phyloP scores from a whole-genome alignment of 2,888 invertebrate species.

The Dryomyza anilis region DNA sequence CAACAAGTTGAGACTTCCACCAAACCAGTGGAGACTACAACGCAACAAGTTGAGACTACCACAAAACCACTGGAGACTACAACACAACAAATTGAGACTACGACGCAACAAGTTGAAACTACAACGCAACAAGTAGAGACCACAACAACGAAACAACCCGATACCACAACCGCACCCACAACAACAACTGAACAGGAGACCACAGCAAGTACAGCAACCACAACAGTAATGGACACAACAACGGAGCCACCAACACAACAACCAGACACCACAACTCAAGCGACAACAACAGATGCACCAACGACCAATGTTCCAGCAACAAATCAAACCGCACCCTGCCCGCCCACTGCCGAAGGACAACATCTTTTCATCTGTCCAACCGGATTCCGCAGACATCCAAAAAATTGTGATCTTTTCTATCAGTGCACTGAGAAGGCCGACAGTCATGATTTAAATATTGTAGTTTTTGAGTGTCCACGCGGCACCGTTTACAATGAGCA shows the following conservation, averaged over 20 bases:
- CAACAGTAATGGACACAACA: constrained; percentile 21
- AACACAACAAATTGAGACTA: constrained; percentile 7
- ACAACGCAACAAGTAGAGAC: constrained; percentile 60
- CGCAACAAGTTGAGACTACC: no score
- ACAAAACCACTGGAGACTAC: constrained; percentile 22
- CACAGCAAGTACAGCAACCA: constrained; percentile 3
- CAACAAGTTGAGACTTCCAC: no score
- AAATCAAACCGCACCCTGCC: constrained; percentile 47
- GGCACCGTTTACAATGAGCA: constrained; percentile 77
- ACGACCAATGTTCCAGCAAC: constrained; percentile 30
- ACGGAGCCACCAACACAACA: constrained; percentile 4
- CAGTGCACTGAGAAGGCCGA: constrained; percentile 75
- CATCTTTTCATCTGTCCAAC: constrained; percentile 78
- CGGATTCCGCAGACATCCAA: constrained; percentile 81
- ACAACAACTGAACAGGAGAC: background rate
- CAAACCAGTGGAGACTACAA: constrained; percentile 47
- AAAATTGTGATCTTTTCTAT: constrained; percentile 82
- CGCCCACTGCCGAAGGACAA: constrained; percentile 66
- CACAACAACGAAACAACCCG: constrained; percentile 21
- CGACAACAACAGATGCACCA: background rate
- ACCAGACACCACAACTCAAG: constrained; percentile 13
- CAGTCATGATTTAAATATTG: constrained; percentile 73
- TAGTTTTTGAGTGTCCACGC: constrained; percentile 77
- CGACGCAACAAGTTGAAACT: constrained; percentile 27
- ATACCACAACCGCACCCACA: constrained; percentile 5